Base-by-base conservation (phyloP, 2,888 invertebrate species). In the Sesamia inferens region DNA sequence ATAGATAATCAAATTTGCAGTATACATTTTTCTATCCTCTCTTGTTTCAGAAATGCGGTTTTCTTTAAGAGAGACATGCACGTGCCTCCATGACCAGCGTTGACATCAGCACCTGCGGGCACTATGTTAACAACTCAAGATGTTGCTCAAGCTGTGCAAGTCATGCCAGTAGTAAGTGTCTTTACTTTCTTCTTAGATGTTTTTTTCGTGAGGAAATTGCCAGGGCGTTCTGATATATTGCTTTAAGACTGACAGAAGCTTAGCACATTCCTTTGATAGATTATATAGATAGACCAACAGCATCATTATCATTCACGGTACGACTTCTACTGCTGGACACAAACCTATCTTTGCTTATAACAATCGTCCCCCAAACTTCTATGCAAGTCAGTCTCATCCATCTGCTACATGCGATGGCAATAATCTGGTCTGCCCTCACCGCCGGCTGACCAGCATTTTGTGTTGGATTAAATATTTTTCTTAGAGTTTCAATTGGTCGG, bases 91-190 rank as follows among this genome's bases (percentile, higher is more conserved):
- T 68, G 67, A 31, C 22, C 14, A n/a, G 19, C 58, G 7, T 57
- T 48, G 11, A 2, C 57, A 16, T 31, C n/a, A 14, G 1, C 39
- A 19, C 3, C 16, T 57, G 61, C 14, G 65, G 85, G 75, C 88
- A 86, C 76, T 85, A 92, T 94, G 93, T 91, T 89, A 92, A 84
- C 72, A 64, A 19, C n/a, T 54, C 87, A 94, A 87, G 79, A 96
- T 96, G 96, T 76, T 96, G 87, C 90, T 95, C 57, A 92, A 89
- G 58, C 92, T 97, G 86, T 97, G 96, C 94, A 97, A 96, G 91
- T 96, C 96, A 87, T 96, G 96, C 90, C 97, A 97, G 92, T 95
- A 96, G 97, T 97, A 86, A 96, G 97, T 96, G 24, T 7, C 11
- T 51, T 19, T 76, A 11, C 24, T 14, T 58, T n/a, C 16, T 59